Evolutionary conservation across 2,888 invertebrate genomes (phyloP), one percentile per base, ranked within the genome.

Genomic region (Apoda limacodes): DNA sequence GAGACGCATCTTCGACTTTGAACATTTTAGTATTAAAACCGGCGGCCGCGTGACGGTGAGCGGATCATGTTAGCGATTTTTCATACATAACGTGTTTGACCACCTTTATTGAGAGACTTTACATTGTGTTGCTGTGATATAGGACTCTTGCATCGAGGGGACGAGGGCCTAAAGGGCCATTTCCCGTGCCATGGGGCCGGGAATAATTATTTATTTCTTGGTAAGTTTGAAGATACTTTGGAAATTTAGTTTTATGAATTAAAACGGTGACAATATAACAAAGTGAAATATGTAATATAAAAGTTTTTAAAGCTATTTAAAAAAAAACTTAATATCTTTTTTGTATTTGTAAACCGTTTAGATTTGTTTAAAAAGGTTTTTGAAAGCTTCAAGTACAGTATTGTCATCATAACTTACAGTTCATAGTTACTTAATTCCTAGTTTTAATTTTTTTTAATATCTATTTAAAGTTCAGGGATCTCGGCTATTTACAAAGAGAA

Each of bases 1-100:
- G 78, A 76, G 65, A 70, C 74, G 68, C 78, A 78, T 80, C 78
- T 76, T 76, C 55, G 67, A 64, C 60, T 80, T 76, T 76, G 75
- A 74, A 78, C 76, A 78, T 63, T 70, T 80, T 71, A 78, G 76
- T 80, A 64, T 64, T 60, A 65, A 66, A 72, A 71, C 70, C 60
- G 66, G 68, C 55, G 60, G 70, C 60, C 66, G 68, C 55, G 60
- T 69, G 74, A 60, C 45, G 54, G 65, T 52, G 71, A 63, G 68
- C 71, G 74, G 70, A 68, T 56, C 66, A 70, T 69, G 74, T 69
- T 65, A 52, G 68, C 65, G 60, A 66, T 63, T 62, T 67, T 62
- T 53, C 58, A 49, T 62, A 51, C 48, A 51, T 46, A 45, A 53
- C 43, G 58, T 57, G 63, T 57, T 62, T 58, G 57, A 59, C 53